phyloP scores from a whole-genome alignment of 1,140 invertebrate genomes.

The Pomacea maculata region DNA sequence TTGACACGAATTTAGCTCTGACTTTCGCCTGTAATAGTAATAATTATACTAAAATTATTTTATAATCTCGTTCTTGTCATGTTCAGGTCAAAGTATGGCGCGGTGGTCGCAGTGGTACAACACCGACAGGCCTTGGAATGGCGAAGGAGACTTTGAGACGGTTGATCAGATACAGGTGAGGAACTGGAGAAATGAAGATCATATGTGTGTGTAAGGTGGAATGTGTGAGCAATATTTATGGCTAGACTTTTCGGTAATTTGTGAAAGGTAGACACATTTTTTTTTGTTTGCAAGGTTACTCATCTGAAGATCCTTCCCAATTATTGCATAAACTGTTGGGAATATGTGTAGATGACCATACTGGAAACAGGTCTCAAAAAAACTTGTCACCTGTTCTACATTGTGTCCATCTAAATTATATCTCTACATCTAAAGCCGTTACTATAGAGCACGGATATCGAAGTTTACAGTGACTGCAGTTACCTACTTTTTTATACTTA shows the following conservation, averaged over 20 bases:
- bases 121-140: constrained; percentile 15
- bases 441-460: too few relatives aligned
- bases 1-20: background rate
- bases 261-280: too few relatives aligned
- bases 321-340: background rate
- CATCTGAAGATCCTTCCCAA: too few relatives aligned
- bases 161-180: constrained; percentile 9
- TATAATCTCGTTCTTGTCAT: too few relatives aligned
- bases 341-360: background rate
- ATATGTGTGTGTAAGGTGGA: too few relatives aligned
- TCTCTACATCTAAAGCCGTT: background rate
- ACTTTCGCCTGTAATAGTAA: too few relatives aligned
- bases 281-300: too few relatives aligned
- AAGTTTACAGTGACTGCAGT: background rate
- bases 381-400: background rate
- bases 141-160: constrained; percentile 19
- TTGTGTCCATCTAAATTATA: background rate
- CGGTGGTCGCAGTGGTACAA: constrained; percentile 18
- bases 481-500: background rate
- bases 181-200: too few relatives aligned
- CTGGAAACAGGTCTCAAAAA: background rate
- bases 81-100: background rate
- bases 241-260: too few relatives aligned
- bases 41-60: too few relatives aligned
- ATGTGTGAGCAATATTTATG: too few relatives aligned